These are phyloP conservation scores for Rhegmatorhina hoffmannsi DNA, from an alignment of 2,113 vertebrate species.

Conservation along the genomic window DNA sequence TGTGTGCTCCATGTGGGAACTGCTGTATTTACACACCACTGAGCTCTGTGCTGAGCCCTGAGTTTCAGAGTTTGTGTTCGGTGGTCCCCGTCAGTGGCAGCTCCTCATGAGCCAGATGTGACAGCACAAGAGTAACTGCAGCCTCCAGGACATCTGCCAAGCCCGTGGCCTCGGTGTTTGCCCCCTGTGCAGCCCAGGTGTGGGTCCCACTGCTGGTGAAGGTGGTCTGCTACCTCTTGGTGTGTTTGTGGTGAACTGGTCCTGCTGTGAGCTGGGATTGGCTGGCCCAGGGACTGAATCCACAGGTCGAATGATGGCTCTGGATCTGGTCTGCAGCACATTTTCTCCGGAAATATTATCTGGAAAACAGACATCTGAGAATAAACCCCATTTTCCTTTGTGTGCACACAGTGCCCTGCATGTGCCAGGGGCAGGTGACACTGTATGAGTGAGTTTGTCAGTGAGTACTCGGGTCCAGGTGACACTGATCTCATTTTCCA, in stretches of 20 bases:
- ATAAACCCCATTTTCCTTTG: fast-evolving
- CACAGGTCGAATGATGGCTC: background rate
- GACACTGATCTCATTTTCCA: fast-evolving
- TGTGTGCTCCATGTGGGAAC: background rate
- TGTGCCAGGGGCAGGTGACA: too few species aligned
- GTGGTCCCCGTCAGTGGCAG: background rate
- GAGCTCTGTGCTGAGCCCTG: background rate
- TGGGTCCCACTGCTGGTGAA: background rate
- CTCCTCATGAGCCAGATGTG: background rate
- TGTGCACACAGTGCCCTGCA: fast-evolving
- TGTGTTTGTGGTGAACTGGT: background rate
- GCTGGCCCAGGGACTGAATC: background rate
- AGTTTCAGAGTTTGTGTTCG: background rate
- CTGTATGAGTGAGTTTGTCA: too few species aligned
- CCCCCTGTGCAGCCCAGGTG: background rate
- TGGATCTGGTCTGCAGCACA: background rate
- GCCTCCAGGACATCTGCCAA: background rate
- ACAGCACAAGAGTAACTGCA: background rate
- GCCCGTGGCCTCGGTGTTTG: background rate
- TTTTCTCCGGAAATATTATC: background rate
- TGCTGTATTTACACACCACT: background rate
- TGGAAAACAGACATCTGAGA: background rate
- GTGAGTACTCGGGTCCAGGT: fast-evolving
- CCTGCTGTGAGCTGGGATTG: background rate
- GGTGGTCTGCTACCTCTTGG: background rate